A percentile compares a stretch with the other conserved stretches of the same genome.
Conservation (phyloP, 2,113 vertebrate genomes). For the Bettongia penicillata region DNA sequence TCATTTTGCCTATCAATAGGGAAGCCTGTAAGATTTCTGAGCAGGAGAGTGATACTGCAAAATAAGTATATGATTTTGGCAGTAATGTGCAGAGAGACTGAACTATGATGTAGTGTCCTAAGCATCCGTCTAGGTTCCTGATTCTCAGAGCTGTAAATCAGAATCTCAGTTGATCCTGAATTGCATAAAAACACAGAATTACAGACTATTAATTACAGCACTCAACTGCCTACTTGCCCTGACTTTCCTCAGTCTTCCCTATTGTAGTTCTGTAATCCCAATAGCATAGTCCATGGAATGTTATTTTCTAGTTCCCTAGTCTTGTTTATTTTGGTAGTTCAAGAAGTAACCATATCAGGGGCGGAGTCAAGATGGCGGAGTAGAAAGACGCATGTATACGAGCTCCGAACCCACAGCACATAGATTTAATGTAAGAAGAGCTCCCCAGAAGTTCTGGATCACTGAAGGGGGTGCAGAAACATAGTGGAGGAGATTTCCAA, state of each 20-base stretch:
- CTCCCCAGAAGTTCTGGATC: no score
- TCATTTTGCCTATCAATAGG: background rate
- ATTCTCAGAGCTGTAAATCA: background rate
- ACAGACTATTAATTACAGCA: background rate
- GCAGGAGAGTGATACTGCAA: background rate
- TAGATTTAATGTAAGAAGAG: no score
- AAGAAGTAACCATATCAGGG: background rate
- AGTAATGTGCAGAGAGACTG: background rate
- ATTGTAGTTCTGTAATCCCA: no score
- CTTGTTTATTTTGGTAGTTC: background rate
- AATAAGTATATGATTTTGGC: background rate
- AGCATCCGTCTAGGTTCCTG: background rate
- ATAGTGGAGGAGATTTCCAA: no score
- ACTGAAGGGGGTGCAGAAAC: no score
- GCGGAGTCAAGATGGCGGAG: no score
- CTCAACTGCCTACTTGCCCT: no score
- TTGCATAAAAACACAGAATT: background rate
- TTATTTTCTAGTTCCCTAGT: no score
- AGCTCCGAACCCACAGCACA: no score
- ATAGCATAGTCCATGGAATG: no score
- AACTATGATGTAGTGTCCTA: background rate
- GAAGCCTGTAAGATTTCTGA: background rate
- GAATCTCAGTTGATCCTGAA: background rate
- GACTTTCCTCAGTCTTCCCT: background rate
- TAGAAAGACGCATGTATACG: no score